Conservation (phyloP, 1,140 invertebrate species). For the Ericerus pela region DNA sequence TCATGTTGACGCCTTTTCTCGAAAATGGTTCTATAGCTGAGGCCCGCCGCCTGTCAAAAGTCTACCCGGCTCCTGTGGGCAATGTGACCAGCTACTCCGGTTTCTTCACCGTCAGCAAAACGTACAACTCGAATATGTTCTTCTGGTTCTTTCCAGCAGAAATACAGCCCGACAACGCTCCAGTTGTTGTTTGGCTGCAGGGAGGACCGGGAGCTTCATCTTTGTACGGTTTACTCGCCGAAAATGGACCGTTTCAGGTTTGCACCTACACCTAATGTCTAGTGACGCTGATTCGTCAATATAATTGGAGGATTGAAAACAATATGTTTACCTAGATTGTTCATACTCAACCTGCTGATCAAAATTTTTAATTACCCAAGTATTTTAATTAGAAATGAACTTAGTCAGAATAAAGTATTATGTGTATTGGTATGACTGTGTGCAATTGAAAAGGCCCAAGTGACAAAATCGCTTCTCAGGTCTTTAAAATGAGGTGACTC, state of each 20-base stretch:
- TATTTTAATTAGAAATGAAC: too few species aligned
- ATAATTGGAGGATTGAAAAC: too few species aligned
- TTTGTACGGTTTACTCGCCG: constrained; percentile 56
- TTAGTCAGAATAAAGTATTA: too few species aligned
- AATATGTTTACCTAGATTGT: too few species aligned
- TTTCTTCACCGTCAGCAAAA: constrained; percentile 53
- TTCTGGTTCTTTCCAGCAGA: constrained; percentile 61
- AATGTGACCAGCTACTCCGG: constrained; percentile 37
- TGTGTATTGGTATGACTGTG: too few species aligned
- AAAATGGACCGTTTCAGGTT: constrained; percentile 41
- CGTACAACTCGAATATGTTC: constrained; percentile 40
- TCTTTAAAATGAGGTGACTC: too few species aligned
- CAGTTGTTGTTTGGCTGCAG: constrained; percentile 60
- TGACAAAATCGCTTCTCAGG: too few species aligned
- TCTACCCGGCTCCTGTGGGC: constrained; percentile 13
- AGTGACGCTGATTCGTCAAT: too few species aligned
- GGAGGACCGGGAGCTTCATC: constrained; percentile 56
- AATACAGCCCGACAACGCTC: constrained; percentile 32
- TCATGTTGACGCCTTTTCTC: constrained; percentile 20
- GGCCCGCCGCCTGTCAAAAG: constrained; percentile 15
- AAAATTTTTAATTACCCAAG: too few species aligned
- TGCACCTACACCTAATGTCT: constrained; percentile 25
- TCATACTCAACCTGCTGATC: too few species aligned
- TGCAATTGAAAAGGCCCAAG: too few species aligned
- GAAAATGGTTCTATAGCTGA: constrained; percentile 14